Percentiles rank a stretch among this genome's conserved stretches.
Evolutionary conservation across 2,888 invertebrate species (phyloP).

Genomic region (Coleophora deauratella): DNA sequence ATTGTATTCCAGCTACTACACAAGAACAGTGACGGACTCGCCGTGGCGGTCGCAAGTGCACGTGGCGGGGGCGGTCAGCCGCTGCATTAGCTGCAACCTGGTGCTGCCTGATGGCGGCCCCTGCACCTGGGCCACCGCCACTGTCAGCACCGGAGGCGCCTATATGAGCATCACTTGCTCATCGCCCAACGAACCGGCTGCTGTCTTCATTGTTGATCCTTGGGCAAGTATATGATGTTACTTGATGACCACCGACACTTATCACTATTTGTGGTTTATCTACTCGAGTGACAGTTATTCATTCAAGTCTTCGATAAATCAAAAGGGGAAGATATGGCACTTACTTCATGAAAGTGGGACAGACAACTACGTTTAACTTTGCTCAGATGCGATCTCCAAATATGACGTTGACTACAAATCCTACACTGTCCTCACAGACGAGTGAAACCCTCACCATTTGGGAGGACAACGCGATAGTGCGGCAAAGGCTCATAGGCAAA

Average conservation of each 20-base stretch:
- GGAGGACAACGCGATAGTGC: slow-evolving; percentile 75
- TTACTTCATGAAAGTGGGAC: too few species aligned
- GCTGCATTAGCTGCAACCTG: slow-evolving; percentile 82
- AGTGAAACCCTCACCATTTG: slow-evolving; percentile 48
- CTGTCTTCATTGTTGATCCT: slow-evolving; percentile 67
- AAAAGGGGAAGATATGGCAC: too few species aligned
- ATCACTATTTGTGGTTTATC: too few species aligned
- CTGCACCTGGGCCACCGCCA: slow-evolving; percentile 77
- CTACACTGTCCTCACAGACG: slow-evolving; percentile 19
- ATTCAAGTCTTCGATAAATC: too few species aligned
- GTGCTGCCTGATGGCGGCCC: slow-evolving; percentile 68
- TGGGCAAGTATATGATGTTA: slow-evolving; percentile 37
- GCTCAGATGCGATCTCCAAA: too few species aligned
- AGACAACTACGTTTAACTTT: too few species aligned
- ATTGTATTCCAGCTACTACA: slow-evolving; percentile 78
- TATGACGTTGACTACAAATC: too few species aligned
- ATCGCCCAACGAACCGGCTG: slow-evolving; percentile 79
- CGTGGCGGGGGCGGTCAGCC: slow-evolving; percentile 58
- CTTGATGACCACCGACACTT: too few species aligned
- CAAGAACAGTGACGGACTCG: slow-evolving; percentile 75
- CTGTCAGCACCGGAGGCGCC: slow-evolving; percentile 76
- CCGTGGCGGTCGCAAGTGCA: slow-evolving; percentile 84
- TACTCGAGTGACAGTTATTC: too few species aligned
- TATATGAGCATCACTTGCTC: slow-evolving; percentile 81
- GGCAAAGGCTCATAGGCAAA: slow-evolving; percentile 64